These are phyloP conservation scores for Limnephilus marmoratus DNA, from an alignment of 2,888 invertebrate species.

Conservation along the genomic window DNA sequence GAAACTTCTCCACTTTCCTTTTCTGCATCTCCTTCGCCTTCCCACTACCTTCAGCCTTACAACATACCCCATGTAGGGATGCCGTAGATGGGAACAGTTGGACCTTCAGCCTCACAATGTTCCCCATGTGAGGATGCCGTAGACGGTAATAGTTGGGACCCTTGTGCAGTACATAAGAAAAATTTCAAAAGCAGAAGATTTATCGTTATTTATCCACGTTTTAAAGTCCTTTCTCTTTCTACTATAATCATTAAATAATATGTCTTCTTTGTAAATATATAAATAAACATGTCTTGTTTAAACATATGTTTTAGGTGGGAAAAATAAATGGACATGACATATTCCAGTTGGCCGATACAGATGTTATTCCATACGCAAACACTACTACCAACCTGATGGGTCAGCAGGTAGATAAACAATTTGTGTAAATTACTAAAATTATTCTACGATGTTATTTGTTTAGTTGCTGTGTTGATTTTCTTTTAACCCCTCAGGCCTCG, in stretches of 20 bases:
- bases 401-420: conserved; percentile 79
- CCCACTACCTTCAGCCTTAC: no score
- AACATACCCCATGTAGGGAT: no score
- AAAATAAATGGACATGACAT: conserved; percentile 88
- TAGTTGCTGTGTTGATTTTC: not conserved
- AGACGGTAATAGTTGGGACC: no score
- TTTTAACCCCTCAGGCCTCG: not conserved
- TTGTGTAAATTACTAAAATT: conserved; percentile 4
- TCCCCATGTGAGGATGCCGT: no score
- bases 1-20: no score
- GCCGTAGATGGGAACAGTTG: no score
- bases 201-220: not conserved
- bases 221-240: not conserved
- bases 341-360: conserved; percentile 87
- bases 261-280: not conserved
- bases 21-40: no score
- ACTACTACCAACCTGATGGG: conserved; percentile 90
- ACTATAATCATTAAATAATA: not conserved
- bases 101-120: no score
- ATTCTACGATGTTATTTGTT: conserved; percentile 5
- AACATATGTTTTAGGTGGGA: conserved; percentile 79
- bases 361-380: conserved; percentile 90
- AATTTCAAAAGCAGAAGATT: no score
- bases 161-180: no score
- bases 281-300: not conserved